Conservation (phyloP, 2,797 vertebrate genomes). For the Bothrops alternatus region DNA sequence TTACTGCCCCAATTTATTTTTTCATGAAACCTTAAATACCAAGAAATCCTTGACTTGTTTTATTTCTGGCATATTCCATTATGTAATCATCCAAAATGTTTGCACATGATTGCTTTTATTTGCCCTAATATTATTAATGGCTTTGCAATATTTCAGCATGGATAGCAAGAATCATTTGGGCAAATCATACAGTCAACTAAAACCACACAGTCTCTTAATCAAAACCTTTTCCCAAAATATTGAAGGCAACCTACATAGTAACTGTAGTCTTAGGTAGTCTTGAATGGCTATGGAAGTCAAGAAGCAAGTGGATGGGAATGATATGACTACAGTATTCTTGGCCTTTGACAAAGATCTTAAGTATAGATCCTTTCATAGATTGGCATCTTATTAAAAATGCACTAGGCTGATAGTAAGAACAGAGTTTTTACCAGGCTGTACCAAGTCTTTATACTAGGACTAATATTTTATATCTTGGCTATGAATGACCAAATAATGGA, state of each 20-base stretch:
- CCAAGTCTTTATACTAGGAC: background rate
- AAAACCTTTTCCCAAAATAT: conserved; percentile 62
- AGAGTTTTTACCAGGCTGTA: background rate
- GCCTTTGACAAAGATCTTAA: background rate
- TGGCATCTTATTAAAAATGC: background rate
- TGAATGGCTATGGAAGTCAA: background rate
- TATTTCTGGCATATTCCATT: conserved; percentile 55
- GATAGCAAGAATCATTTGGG: conserved; percentile 48
- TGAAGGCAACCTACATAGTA: conserved; percentile 20
- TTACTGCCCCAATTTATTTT: conserved; percentile 63
- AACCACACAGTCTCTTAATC: conserved; percentile 59
- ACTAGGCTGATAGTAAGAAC: background rate
- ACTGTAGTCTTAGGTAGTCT: background rate
- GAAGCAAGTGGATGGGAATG: background rate
- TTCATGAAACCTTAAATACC: conserved; percentile 73
- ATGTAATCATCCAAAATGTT: conserved; percentile 59
- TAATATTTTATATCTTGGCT: background rate
- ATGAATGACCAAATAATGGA: background rate
- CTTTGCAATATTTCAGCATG: conserved; percentile 65
- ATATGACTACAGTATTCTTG: conserved; percentile 20
- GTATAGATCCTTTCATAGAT: background rate
- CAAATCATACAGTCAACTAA: conserved; percentile 49
- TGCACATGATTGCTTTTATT: conserved; percentile 54
- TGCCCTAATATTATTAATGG: conserved; percentile 65
- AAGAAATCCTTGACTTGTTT: conserved; percentile 70